A percentile compares a stretch with the other conserved stretches of the same genome.
phyloP scores from a whole-genome alignment of 1,140 invertebrate genomes.

The Drosophila nikananu region DNA sequence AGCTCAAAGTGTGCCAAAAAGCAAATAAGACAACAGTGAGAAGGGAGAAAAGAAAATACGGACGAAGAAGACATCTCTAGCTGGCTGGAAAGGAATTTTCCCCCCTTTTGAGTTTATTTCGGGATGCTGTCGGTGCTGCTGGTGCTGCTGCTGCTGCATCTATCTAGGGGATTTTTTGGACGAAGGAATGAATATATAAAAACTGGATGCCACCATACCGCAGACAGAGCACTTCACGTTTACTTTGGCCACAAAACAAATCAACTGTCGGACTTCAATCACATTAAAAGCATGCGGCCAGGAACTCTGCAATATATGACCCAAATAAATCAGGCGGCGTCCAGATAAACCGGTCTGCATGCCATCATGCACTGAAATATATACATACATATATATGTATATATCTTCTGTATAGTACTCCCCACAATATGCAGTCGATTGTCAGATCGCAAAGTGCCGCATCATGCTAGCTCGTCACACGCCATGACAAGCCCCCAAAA shows the following conservation, averaged over 20 bases:
- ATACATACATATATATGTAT: neutral
- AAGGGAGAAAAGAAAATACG: conserved; percentile 22
- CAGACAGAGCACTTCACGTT: conserved; percentile 49
- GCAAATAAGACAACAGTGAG: conserved; percentile 10
- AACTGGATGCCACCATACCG: conserved; percentile 9
- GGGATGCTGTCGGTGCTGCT: conserved; percentile 12
- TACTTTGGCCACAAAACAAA: conserved; percentile 56
- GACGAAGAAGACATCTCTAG: conserved; percentile 50
- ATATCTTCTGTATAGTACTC: neutral
- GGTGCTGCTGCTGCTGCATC: conserved; percentile 16
- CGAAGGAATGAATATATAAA: conserved; percentile 10
- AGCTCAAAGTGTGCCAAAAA: conserved; percentile 72
- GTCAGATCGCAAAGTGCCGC: conserved; percentile 55
- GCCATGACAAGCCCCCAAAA: conserved; percentile 70
- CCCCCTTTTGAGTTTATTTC: conserved; percentile 48
- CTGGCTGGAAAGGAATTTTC: conserved; percentile 41
- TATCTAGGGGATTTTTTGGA: conserved; percentile 43
- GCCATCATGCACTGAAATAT: conserved; percentile 8
- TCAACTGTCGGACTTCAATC: conserved; percentile 76
- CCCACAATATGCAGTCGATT: conserved; percentile 44
- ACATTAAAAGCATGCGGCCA: conserved; percentile 55
- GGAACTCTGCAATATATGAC: conserved; percentile 43
- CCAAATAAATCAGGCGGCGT: conserved; percentile 54
- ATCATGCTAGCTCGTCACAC: conserved; percentile 54
- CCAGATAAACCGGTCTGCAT: conserved; percentile 61